phyloP scores from a whole-genome alignment of 2,888 invertebrate species.

The Andrena haemorrhoa region DNA sequence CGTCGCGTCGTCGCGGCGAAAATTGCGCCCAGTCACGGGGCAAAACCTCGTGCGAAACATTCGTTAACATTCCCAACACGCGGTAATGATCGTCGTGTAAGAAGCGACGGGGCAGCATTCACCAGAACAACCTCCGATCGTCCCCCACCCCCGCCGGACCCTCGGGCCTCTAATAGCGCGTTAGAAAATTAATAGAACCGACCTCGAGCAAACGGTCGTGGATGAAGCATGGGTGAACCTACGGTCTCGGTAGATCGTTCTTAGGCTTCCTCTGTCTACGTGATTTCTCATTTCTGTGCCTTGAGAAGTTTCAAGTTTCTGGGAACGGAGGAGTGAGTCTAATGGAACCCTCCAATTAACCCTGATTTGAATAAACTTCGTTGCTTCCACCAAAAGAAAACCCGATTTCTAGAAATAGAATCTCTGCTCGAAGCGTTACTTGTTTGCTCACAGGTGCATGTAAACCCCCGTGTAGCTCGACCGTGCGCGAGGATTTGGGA shows the following conservation, averaged over 20 bases:
- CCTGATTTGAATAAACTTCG: too few species aligned
- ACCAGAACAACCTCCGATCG: constrained; percentile 27
- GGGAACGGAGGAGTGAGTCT: too few species aligned
- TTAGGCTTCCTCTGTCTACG: neutral
- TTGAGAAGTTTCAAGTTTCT: neutral
- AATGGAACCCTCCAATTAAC: too few species aligned
- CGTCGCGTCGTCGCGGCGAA: constrained; percentile 42
- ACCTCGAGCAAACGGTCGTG: constrained; percentile 7
- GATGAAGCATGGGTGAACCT: neutral
- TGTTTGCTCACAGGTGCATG: constrained; percentile 2
- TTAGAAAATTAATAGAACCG: constrained; percentile 75
- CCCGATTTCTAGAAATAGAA: neutral
- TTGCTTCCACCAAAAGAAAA: neutral
- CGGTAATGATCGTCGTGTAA: constrained; percentile 75
- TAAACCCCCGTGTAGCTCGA: neutral
- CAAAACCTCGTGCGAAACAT: constrained; percentile 79
- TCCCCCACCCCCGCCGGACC: constrained; percentile 50
- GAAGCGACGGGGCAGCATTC: constrained; percentile 61
- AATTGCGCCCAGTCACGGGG: constrained; percentile 46
- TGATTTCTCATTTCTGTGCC: neutral
- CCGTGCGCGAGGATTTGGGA: neutral
- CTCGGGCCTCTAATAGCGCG: constrained; percentile 61
- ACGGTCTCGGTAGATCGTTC: neutral
- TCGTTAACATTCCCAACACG: constrained; percentile 81
- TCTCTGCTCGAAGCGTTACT: neutral